Base-by-base conservation (phyloP, 2,797 vertebrate species). In the Cygnus olor region DNA sequence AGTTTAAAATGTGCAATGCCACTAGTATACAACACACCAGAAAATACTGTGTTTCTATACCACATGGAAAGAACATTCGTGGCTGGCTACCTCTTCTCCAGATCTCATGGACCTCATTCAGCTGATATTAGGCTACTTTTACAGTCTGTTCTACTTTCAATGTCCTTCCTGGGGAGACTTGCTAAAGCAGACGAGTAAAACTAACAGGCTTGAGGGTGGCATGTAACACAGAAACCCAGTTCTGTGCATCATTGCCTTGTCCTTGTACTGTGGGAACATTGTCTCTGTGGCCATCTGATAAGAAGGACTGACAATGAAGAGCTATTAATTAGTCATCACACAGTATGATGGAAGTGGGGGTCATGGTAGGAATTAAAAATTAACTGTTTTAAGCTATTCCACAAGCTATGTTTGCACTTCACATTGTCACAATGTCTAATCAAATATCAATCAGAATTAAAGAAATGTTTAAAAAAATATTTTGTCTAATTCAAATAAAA, bases 31-130 rank as follows among this genome's bases (percentile, higher is more conserved):
- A 42, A 44, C 85, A 61, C 36, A 49, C 3, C 10, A 11, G 19
- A 27, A 0, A 1, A 42, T 30, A 22, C 1, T 3, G 16, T 3
- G 4, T 45, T 85, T 74, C 27, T 58, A 0, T 1, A 5, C 6
- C 21, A 22, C 63, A 57, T 10, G 34, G 53, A 91, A 51, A 16
- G 27, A 44, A 16, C 32, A 51, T 3, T 61, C 13, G 34, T 8
- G 32, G 18, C 58, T 73, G 19, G 32, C 17, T n/a, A 25, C 17
- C 42, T 44, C 30, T 57, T 86, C n/a, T 84, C 9, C 14, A 68
- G 24, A 58, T 6, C 2, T 44, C 11, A 63, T 7, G 27, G 18
- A 64, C 21, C 12, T 47, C 54, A 71, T 0, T 74, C 13, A 77
- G 11, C 21, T 68, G 49, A 16, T 57, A 53, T 5, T 12, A 45